phyloP scores from a whole-genome alignment of 2,888 invertebrate species.

The Crepidodera aurea region DNA sequence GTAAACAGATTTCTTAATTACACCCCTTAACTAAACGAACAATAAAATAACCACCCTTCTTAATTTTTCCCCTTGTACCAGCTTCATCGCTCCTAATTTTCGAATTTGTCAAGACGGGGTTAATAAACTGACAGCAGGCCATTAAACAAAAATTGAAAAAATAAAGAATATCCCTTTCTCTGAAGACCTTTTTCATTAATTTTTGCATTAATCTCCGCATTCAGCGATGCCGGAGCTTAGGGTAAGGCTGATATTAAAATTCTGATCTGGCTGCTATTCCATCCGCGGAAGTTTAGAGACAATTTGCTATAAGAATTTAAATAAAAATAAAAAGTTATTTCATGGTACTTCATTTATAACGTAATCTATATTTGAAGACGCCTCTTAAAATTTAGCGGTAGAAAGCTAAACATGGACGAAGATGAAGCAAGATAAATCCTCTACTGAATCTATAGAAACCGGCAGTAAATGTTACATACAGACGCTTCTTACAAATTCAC shows the following conservation, averaged over 20 bases:
- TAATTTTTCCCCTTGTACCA: constrained; percentile 22
- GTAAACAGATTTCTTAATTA: background rate
- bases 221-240: background rate
- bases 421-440: no score
- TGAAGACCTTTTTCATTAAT: constrained; percentile 24
- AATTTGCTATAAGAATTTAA: no score
- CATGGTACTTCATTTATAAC: no score
- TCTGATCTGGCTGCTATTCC: background rate
- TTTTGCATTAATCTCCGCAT: constrained; percentile 3
- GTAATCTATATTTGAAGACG: no score
- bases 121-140: constrained; percentile 27
- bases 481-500: no score
- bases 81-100: constrained; percentile 20
- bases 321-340: no score
- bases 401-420: no score
- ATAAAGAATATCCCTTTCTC: constrained; percentile 22
- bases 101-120: constrained; percentile 33
- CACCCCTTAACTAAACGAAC: background rate
- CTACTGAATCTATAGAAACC: no score
- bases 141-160: constrained; percentile 26
- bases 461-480: no score
- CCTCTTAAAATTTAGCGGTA: no score
- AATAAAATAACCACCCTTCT: constrained; percentile 7
- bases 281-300: no score
- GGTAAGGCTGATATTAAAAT: constrained; percentile 8